Evolutionary conservation across 2,797 vertebrate genomes (phyloP).

Genomic region (Alfaro cultratus): DNA sequence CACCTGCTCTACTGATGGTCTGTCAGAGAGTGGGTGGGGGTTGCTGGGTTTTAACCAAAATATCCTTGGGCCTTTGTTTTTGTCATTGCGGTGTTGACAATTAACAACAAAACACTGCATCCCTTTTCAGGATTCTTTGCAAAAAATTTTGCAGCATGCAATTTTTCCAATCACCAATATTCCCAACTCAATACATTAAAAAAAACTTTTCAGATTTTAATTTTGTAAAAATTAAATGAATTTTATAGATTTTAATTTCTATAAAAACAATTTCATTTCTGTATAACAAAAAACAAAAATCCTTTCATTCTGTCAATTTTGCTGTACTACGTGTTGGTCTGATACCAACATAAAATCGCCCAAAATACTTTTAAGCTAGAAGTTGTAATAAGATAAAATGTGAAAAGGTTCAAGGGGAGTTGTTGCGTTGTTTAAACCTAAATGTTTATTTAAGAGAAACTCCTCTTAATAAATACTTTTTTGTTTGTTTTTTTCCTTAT

Average conservation of each 20-base stretch:
- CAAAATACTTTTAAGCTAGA: not conserved
- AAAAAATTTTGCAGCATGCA: too few relatives aligned
- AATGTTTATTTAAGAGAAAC: not conserved
- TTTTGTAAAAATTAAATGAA: too few relatives aligned
- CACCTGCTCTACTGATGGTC: too few relatives aligned
- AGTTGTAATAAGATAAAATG: not conserved
- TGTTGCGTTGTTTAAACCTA: not conserved
- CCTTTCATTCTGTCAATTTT: not conserved
- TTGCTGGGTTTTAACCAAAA: too few relatives aligned
- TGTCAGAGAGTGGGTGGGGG: too few relatives aligned
- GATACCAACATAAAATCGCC: not conserved
- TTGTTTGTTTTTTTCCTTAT: not conserved
- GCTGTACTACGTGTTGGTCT: not conserved
- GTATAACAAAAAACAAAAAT: not conserved
- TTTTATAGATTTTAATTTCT: not conserved
- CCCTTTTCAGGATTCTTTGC: too few relatives aligned
- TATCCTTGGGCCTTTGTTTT: too few relatives aligned
- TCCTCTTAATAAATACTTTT: not conserved
- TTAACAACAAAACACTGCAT: too few relatives aligned
- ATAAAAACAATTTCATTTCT: not conserved
- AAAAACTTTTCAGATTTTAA: not conserved
- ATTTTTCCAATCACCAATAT: too few relatives aligned
- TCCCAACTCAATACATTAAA: too few relatives aligned
- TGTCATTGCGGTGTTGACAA: too few relatives aligned
- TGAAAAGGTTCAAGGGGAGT: not conserved